Base-by-base conservation (phyloP, 2,113 vertebrate genomes). In the Garra rufa region DNA sequence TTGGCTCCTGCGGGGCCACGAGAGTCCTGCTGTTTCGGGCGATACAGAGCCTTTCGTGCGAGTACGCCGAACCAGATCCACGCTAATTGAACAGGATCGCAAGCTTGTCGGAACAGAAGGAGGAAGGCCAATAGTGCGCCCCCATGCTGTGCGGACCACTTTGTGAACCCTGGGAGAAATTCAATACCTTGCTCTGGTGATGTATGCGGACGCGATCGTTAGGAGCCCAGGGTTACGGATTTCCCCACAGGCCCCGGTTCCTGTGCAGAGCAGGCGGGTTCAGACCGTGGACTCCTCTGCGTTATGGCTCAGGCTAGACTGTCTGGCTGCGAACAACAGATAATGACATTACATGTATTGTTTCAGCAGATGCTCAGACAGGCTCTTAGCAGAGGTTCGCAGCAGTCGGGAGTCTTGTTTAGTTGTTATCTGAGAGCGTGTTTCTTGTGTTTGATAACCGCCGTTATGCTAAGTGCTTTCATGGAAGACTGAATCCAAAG, bases 311-410 rank as follows among this genome's bases (percentile, higher is more conserved):
- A 57, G 48, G 28, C 50, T 76, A 85, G 83, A 85, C 86, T 83
- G 74, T 85, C 67, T 85, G 79, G 73, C 86, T 87, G 69, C 55
- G 17, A 71, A 69, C 80, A 61, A 44, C 44, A 38, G 65, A 80
- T 87, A 85, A 85, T 87, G 80, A 44, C n/a, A 59, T 85, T 85
- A 79, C 55, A 79, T 76, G 57, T 59, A 85, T 85, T 74, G 74
- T 73, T 46, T 87, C 73, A 57, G 44, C 78, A 44, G 71, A 41
- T 81, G 61, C 38, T 70, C 75, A 8, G 81, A 75, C 85, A 75
- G 65, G 83, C 83, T 87, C 76, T 87, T 87, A 87, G 77, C 55
- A 43, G 30, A 55, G 34, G 70, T 78, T 24, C 41, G 28, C 82
- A 81, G 46, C 52, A 77, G 79, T 65, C 30, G 34, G 75, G 52